A percentile compares a stretch with the other conserved stretches of the same genome.
Conservation (phyloP, 2,797 vertebrate species). For the Pogoniulus pusillus region DNA sequence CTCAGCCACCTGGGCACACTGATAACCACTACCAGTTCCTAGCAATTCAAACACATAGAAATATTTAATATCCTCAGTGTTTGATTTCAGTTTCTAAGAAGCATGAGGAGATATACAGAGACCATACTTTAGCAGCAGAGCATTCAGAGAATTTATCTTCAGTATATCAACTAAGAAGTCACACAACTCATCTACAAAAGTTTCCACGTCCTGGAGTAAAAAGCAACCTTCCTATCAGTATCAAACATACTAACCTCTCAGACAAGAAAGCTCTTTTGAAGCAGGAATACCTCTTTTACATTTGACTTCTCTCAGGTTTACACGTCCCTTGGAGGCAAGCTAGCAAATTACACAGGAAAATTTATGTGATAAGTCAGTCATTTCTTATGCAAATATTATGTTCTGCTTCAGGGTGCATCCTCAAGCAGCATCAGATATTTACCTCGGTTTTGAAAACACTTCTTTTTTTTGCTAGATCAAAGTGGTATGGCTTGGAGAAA, state of each 20-base stretch:
- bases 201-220: background rate
- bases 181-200: background rate
- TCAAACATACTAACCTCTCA: background rate
- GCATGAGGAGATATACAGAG: background rate
- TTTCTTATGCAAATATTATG: conserved; percentile 55
- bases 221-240: background rate
- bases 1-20: too few species aligned
- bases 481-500: background rate
- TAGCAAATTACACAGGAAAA: conserved; percentile 44
- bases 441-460: conserved; percentile 22
- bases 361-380: conserved; percentile 36
- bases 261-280: background rate
- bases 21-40: background rate
- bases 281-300: conserved; percentile 38
- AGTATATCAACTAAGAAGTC: background rate
- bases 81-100: background rate
- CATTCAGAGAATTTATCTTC: background rate
- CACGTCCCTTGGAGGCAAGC: conserved; percentile 20
- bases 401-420: conserved; percentile 33
- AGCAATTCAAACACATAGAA: background rate
- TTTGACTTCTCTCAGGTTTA: conserved; percentile 28
- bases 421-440: conserved; percentile 55
- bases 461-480: background rate
- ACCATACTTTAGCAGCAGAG: background rate
- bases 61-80: background rate